Evolutionary conservation across 1,140 invertebrate genomes (phyloP), one percentile per base, ranked within the genome.

Genomic region (Drosophila fuyamai): DNA sequence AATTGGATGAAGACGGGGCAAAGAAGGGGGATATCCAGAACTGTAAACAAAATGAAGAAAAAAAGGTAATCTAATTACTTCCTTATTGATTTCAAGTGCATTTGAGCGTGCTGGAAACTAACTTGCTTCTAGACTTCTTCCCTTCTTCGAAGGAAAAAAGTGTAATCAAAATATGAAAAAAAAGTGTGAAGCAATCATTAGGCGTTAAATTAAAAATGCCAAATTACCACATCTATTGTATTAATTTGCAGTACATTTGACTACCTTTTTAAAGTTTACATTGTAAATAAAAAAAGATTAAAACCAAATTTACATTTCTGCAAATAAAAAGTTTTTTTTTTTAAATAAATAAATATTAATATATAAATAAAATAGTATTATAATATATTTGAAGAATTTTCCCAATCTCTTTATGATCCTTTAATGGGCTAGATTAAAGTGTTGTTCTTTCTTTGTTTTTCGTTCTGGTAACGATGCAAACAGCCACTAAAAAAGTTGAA

Each of bases 31-130:
- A 29, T 27, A 47, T 27, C 13, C n/a, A 23, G 14, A 78, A 38
- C 29, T 59, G 36, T 55, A 66, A 75, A 27, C 13, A 32, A 48
- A 40, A 40, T 38, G 14, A 54, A 18, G 61, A 38, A 51, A 40
- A 41, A 12, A 60, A 76, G 63, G 58, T 77, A 78, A 83, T 78
- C 80, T 63, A 82, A 82, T 88, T 86, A 77, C 83, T 86, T 86
- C 83, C 83, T 88, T 76, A 86, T 88, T 86, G 83, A 86, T 88
- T 88, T 61, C 40, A 29, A 61, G 66, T 61, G 78, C 76, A 70
- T 68, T 77, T 77, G 74, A 78, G 74, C 75, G 74, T 78, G 67
- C 51, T 47, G 32, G 27, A 54, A 83, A 66, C 58, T 70, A 58
- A 60, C 43, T 46, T 35, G 35, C 55, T 6, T 47, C 54, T 23